These are phyloP conservation scores for human DNA, from an alignment of 2,113 vertebrate species.

Conservation along the genomic window DNA sequence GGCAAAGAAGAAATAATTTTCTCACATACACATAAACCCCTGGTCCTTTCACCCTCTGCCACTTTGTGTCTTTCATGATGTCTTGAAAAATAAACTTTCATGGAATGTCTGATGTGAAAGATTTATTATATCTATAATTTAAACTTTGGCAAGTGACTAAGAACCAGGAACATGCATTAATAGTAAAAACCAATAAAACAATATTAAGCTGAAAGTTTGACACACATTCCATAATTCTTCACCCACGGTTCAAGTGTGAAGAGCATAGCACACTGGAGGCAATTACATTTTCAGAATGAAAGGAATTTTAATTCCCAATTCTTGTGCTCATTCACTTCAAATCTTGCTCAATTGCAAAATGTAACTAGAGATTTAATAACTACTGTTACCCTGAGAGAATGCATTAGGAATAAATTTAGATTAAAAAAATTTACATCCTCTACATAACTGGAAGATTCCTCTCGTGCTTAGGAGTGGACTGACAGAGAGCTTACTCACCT, in stretches of 20 bases:
- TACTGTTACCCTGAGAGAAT: not conserved
- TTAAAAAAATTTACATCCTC: not conserved
- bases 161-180: not conserved
- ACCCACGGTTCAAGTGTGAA: not conserved
- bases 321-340: not conserved
- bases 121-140: slow-evolving; percentile 47
- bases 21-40: not conserved
- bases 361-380: slow-evolving; percentile 56
- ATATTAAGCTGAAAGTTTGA: slow-evolving; percentile 18
- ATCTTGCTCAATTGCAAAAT: slow-evolving; percentile 56
- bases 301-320: slow-evolving; percentile 48
- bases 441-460: slow-evolving; percentile 22
- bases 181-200: slow-evolving; percentile 62
- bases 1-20: not conserved
- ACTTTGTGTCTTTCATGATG: not conserved
- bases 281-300: slow-evolving; percentile 60
- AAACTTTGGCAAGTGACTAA: slow-evolving; percentile 17
- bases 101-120: slow-evolving; percentile 20
- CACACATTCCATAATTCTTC: not conserved
- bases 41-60: too few relatives aligned
- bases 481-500: slow-evolving; percentile 11
- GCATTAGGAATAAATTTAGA: slow-evolving; percentile 63
- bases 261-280: not conserved
- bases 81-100: not conserved
- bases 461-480: slow-evolving; percentile 24